A percentile compares a stretch with the other conserved stretches of the same genome.
These are phyloP conservation scores for Hydrozoanthus tunicans DNA, from an alignment of 64 coral and sea anemone genomes.

Conservation along the genomic window DNA sequence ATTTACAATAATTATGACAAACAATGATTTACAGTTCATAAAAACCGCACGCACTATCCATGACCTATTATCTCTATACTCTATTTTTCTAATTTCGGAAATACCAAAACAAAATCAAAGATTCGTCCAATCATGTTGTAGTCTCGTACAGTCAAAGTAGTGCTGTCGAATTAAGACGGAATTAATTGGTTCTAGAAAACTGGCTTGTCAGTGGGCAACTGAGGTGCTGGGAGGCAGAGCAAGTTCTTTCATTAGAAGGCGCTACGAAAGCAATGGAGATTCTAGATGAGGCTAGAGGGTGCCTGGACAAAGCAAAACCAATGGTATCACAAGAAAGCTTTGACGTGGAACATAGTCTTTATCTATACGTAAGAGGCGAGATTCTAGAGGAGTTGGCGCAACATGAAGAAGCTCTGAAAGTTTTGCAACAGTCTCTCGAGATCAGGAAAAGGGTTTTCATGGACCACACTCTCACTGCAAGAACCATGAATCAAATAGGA, in stretches of 20 bases:
- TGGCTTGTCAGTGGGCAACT: slow-evolving; percentile 51
- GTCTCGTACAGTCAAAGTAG: no score
- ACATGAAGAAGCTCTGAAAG: not conserved
- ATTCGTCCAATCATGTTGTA: no score
- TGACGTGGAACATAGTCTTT: slow-evolving; percentile 17
- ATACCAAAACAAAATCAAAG: no score
- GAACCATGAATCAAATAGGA: slow-evolving; percentile 67
- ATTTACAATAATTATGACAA: no score
- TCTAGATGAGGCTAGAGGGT: not conserved
- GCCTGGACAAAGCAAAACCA: slow-evolving; percentile 12
- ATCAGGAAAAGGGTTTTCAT: slow-evolving; percentile 11
- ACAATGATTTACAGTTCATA: no score
- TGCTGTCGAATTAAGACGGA: not conserved
- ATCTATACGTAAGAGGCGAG: slow-evolving; percentile 16
- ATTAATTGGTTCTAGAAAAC: slow-evolving; percentile 13
- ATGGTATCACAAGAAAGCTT: not conserved
- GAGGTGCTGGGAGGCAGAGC: slow-evolving; percentile 66
- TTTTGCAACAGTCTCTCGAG: not conserved
- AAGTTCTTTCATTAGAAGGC: slow-evolving; percentile 40
- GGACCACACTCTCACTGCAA: slow-evolving; percentile 26
- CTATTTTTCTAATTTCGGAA: no score
- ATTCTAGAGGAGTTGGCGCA: slow-evolving; percentile 11
- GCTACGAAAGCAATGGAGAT: slow-evolving; percentile 20
- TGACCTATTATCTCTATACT: no score
- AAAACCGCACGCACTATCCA: no score